Conservation (phyloP, 2,888 invertebrate species). For the Andricus quercusramuli region DNA sequence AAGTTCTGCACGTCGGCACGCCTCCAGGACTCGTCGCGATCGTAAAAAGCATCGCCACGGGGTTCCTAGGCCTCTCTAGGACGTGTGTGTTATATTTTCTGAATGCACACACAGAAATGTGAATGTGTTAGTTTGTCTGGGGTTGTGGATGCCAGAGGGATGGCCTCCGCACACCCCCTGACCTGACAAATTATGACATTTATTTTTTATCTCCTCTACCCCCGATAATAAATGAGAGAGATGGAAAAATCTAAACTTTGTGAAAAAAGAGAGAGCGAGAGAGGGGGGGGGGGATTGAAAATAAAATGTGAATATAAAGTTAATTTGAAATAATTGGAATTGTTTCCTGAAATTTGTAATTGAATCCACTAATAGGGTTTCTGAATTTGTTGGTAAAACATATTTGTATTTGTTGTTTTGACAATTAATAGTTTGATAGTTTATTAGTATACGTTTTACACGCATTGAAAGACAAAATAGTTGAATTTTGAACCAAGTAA, state of each 20-base stretch:
- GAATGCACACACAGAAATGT: not conserved
- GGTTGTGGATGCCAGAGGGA: slow-evolving; percentile 8
- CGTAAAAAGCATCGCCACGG: slow-evolving; percentile 65
- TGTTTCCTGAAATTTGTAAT: too few species aligned
- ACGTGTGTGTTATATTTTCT: slow-evolving; percentile 12
- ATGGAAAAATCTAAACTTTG: slow-evolving; percentile 18
- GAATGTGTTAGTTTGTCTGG: not conserved
- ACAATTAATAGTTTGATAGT: too few species aligned
- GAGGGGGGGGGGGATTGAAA: too few species aligned
- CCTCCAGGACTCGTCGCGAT: slow-evolving; percentile 65
- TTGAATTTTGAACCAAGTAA: too few species aligned
- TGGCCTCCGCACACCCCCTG: slow-evolving; percentile 49
- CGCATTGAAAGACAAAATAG: too few species aligned
- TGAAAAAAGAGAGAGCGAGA: slow-evolving; percentile 17
- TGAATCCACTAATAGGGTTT: too few species aligned
- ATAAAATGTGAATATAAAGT: too few species aligned
- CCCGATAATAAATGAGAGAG: slow-evolving; percentile 15
- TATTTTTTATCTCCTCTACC: slow-evolving; percentile 54
- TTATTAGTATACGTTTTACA: too few species aligned
- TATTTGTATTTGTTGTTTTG: too few species aligned
- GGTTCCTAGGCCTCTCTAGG: slow-evolving; percentile 45
- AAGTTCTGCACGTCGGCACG: slow-evolving; percentile 67
- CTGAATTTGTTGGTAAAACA: too few species aligned
- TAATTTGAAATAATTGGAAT: too few species aligned
- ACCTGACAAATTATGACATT: slow-evolving; percentile 64